These are phyloP conservation scores for Meta bourneti DNA, from an alignment of 2,888 invertebrate genomes.

Conservation along the genomic window DNA sequence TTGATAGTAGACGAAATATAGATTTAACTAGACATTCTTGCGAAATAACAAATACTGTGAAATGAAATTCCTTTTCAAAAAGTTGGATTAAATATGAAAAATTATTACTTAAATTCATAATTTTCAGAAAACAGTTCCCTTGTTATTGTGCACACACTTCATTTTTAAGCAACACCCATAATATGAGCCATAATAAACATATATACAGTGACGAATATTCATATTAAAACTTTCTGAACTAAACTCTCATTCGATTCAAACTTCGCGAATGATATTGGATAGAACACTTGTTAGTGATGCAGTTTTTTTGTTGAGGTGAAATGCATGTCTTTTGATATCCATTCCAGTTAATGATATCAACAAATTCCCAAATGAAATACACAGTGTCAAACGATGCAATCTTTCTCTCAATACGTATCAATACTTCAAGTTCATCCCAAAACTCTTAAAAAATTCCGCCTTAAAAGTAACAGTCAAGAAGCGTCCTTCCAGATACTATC, in stretches of 20 bases:
- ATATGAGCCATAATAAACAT: not conserved
- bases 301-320: not conserved
- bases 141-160: too few relatives aligned
- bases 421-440: too few relatives aligned
- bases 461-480: not conserved
- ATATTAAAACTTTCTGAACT: not conserved
- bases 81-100: too few relatives aligned
- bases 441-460: not conserved
- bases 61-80: too few relatives aligned
- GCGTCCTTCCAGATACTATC: not conserved
- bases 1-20: too few relatives aligned
- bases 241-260: not conserved
- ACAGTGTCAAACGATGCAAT: not conserved
- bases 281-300: not conserved
- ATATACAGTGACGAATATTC: conserved; percentile 17
- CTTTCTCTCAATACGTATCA: too few relatives aligned
- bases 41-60: too few relatives aligned
- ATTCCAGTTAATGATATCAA: not conserved
- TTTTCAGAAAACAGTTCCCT: too few relatives aligned
- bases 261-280: too few relatives aligned
- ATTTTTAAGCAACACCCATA: not conserved
- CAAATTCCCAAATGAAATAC: not conserved
- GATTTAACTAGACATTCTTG: too few relatives aligned
- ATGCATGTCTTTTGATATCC: not conserved
- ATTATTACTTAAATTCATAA: too few relatives aligned